phyloP scores from a whole-genome alignment of 2,888 invertebrate species.

The Perdita meconis region DNA sequence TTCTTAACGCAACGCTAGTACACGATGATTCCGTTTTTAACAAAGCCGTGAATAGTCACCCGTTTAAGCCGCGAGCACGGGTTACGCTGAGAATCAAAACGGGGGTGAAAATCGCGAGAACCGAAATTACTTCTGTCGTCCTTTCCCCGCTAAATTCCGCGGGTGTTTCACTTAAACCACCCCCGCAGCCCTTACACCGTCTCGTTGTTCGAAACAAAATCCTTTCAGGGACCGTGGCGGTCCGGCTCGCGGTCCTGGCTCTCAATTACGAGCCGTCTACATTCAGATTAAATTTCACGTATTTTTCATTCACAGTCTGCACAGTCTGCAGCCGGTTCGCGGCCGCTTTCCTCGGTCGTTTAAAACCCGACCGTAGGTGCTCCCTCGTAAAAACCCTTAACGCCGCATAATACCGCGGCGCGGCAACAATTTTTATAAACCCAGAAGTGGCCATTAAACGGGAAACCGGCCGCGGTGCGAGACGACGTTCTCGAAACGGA shows the following conservation, averaged over 20 bases:
- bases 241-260: too few species aligned
- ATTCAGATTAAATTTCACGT: slow-evolving; percentile 33
- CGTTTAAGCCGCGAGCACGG: too few species aligned
- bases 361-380: slow-evolving; percentile 25
- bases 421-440: slow-evolving; percentile 32
- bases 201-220: slow-evolving; percentile 15
- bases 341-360: neutral
- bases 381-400: slow-evolving; percentile 34
- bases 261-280: slow-evolving; percentile 5
- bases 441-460: slow-evolving; percentile 22
- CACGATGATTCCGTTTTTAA: too few species aligned
- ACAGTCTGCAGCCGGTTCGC: neutral
- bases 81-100: too few species aligned
- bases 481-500: neutral
- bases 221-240: slow-evolving; percentile 1
- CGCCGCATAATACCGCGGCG: slow-evolving; percentile 18
- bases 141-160: neutral
- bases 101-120: neutral
- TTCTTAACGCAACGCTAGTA: too few species aligned
- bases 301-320: slow-evolving; percentile 35
- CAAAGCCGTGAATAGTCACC: too few species aligned
- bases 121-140: slow-evolving; percentile 1
- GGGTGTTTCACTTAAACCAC: slow-evolving; percentile 9
- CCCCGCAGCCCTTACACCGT: neutral
- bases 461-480: neutral